A percentile compares a stretch with the other conserved stretches of the same genome.
phyloP scores from a whole-genome alignment of 1,140 invertebrate genomes.

The Ceratosolen fusciceps region DNA sequence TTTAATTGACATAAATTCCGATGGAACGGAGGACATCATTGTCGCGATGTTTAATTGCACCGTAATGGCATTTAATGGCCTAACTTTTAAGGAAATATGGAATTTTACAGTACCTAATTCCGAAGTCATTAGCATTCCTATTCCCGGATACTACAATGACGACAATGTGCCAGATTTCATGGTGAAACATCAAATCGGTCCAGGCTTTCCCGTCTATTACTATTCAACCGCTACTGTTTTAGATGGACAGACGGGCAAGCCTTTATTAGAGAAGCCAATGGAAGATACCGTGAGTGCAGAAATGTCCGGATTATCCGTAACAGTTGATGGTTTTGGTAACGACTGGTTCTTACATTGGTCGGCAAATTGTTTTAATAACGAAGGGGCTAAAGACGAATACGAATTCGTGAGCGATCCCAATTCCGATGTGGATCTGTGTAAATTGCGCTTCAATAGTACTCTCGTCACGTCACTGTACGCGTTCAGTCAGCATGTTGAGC shows the following conservation, averaged over 20 bases:
- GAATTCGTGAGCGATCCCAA: slow-evolving; percentile 74
- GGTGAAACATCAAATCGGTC: slow-evolving; percentile 83
- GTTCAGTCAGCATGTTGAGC: slow-evolving; percentile 78
- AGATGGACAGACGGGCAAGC: slow-evolving; percentile 79
- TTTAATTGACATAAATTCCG: slow-evolving; percentile 82
- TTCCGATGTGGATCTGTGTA: slow-evolving; percentile 80
- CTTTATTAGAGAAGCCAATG: slow-evolving; percentile 77
- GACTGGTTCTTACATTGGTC: slow-evolving; percentile 85
- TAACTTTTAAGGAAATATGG: slow-evolving; percentile 79
- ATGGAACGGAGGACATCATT: slow-evolving; percentile 82
- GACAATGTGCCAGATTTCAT: slow-evolving; percentile 88
- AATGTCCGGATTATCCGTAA: slow-evolving; percentile 78
- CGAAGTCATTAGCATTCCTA: slow-evolving; percentile 80
- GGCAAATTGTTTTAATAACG: slow-evolving; percentile 75
- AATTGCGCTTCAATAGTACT: slow-evolving; percentile 80
- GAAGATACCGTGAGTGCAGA: slow-evolving; percentile 79
- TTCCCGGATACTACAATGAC: slow-evolving; percentile 86
- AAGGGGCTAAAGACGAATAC: slow-evolving; percentile 66
- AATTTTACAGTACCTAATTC: slow-evolving; percentile 78
- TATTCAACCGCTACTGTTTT: slow-evolving; percentile 80
- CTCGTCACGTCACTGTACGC: slow-evolving; percentile 78
- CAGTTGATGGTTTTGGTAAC: slow-evolving; percentile 77
- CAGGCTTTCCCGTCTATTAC: slow-evolving; percentile 83
- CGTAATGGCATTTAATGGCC: slow-evolving; percentile 81
- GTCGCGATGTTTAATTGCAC: slow-evolving; percentile 81